Evolutionary conservation across 2,113 vertebrate species (phyloP).

Genomic region (Turnix velox): DNA sequence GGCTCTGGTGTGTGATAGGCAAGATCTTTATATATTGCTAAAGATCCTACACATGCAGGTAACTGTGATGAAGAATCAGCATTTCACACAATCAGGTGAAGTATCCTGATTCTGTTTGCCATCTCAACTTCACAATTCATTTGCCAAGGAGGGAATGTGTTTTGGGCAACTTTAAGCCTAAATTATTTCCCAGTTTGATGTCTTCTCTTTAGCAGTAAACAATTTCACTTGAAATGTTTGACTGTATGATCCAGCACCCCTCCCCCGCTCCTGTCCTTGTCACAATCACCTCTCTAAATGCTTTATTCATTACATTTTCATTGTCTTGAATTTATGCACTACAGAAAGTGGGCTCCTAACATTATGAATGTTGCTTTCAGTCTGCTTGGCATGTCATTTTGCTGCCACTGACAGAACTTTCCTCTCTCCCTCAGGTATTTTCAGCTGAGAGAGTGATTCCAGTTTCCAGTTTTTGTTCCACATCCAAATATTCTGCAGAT

Average conservation of each 20-base stretch:
- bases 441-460: not conserved
- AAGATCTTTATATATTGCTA: not conserved
- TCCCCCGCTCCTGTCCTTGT: slow-evolving; percentile 1
- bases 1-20: not conserved
- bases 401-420: not conserved
- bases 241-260: not conserved
- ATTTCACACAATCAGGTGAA: not conserved
- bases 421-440: not conserved
- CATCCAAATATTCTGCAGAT: not conserved
- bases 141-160: not conserved
- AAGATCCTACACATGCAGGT: not conserved
- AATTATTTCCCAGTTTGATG: not conserved
- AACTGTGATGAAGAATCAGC: not conserved
- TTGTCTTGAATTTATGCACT: slow-evolving; percentile 37
- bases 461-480: slow-evolving; percentile 13
- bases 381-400: not conserved
- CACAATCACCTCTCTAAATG: slow-evolving; percentile 35
- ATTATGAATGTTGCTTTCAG: slow-evolving; percentile 10
- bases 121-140: rapidly evolving
- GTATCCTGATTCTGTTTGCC: not conserved
- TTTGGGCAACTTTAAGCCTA: not conserved
- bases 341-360: slow-evolving; percentile 4
- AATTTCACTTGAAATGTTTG: not conserved
- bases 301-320: slow-evolving; percentile 34
- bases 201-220: not conserved